Evolutionary conservation across 64 coral and sea anemone species (phyloP).

Genomic region (Porites australiensis): DNA sequence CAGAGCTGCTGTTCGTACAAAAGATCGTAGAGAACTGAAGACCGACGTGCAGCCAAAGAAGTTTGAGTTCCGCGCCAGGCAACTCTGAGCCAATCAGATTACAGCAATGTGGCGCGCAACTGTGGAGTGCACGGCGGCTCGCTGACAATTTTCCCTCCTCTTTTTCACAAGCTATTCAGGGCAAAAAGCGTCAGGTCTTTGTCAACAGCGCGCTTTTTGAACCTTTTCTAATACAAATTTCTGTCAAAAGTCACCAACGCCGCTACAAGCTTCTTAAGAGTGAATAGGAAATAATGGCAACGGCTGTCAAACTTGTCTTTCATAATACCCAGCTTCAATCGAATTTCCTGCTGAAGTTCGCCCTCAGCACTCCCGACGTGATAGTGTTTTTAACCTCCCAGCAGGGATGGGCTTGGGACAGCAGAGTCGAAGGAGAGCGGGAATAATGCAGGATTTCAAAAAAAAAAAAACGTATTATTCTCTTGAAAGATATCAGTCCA

Average conservation of each 20-base stretch:
- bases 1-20: constrained; percentile 86
- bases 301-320: too few relatives aligned
- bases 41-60: constrained; percentile 76
- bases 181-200: not conserved
- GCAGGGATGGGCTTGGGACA: too few relatives aligned
- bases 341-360: too few relatives aligned
- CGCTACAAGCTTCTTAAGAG: not conserved
- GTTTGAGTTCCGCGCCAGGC: constrained; percentile 98
- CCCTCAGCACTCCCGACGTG: too few relatives aligned
- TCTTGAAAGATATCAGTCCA: too few relatives aligned
- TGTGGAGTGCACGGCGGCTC: constrained; percentile 77
- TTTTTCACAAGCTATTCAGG: constrained; percentile 14
- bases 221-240: not conserved
- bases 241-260: not conserved
- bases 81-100: constrained; percentile 83
- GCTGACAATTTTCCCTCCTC: constrained; percentile 61
- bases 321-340: too few relatives aligned
- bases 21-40: constrained; percentile 87
- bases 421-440: too few relatives aligned
- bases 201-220: not conserved
- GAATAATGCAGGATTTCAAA: too few relatives aligned
- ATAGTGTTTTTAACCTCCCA: too few relatives aligned
- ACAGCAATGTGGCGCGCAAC: constrained; percentile 80
- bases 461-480: too few relatives aligned
- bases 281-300: too few relatives aligned